Evolutionary conservation across 2,113 vertebrate species (phyloP), one percentile per base, ranked within the genome.

Genomic region (Petrocephalus microphthalmus): DNA sequence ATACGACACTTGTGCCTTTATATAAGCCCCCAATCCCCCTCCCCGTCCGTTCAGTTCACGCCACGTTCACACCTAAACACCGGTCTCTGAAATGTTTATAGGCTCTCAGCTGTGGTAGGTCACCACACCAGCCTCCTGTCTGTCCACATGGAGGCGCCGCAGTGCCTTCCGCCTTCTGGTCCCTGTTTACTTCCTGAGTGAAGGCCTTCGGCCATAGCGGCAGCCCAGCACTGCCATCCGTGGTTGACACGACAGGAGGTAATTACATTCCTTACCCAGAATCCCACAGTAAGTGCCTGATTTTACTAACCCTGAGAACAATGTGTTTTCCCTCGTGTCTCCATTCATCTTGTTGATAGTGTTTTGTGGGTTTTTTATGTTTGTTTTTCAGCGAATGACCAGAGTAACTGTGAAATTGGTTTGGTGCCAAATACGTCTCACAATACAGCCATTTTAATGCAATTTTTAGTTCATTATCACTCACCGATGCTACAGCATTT

Each of bases 131-230:
- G 15, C 17, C 33, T 2, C 49, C 88, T 87, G 71, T 84, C 84
- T 86, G 84, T 89, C 87, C 84, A 56, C 89, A 78, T 19, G 33
- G 33, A 19, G 71, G 71, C 33, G 1, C 49, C 52, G 67, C 74
- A 87, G 52, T 64, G 86, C 89, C 78, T 90, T 81, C 84, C 91
- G 54, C 42, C 84, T 87, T 84, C 88, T 89, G 90, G 74, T 92
- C 90, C 22, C 81, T 56, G 89, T 86, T 71, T 87, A 53, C 54
- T 91, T 88, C 84, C 6, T 19, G 10, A 83, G 19, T 42, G 19
- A 83, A 47, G 84, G 51, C 25, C 17, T 89, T 89, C 82, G 67
- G 87, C 22, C 87, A 84, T 87, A 90, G 89, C 56, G 71, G 89
- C 60, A 89, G 11, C 88, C 86, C 56, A 33, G 89, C 56, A 37